phyloP scores from a whole-genome alignment of 2,113 vertebrate species.

The Synodontis membranacea region DNA sequence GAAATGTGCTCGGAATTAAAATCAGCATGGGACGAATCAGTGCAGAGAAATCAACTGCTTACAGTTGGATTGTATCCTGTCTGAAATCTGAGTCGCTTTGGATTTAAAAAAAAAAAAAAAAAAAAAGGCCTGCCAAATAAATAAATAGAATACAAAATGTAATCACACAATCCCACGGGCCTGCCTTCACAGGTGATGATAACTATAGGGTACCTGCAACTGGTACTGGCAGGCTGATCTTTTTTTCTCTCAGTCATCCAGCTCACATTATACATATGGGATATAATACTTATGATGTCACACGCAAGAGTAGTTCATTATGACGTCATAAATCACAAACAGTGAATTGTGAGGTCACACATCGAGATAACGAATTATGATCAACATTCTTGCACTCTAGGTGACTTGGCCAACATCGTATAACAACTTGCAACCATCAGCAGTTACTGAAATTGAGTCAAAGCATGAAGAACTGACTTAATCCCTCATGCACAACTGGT shows the following conservation, averaged over 20 bases:
- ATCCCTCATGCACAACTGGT: neutral
- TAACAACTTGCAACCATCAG: neutral
- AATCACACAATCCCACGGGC: neutral
- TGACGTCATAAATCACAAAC: neutral
- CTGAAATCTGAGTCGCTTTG: neutral
- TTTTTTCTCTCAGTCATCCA: neutral
- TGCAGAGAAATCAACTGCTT: neutral
- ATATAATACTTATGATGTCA: neutral
- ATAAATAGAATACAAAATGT: neutral
- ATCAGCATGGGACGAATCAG: neutral
- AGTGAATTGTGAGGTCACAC: neutral
- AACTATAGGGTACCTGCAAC: neutral
- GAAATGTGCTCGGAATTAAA: neutral
- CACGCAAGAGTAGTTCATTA: neutral
- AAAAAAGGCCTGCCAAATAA: neutral
- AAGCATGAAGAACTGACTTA: neutral
- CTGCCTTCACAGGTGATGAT: constrained; percentile 1
- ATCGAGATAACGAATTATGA: too few species aligned
- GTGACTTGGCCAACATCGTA: neutral
- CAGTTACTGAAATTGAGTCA: neutral
- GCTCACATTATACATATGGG: neutral
- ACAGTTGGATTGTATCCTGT: neutral
- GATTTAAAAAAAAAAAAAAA: neutral
- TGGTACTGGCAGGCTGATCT: neutral
- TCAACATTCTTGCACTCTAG: neutral